Conservation (phyloP, 2,888 invertebrate species). For the Sepioteuthis lessoniana region DNA sequence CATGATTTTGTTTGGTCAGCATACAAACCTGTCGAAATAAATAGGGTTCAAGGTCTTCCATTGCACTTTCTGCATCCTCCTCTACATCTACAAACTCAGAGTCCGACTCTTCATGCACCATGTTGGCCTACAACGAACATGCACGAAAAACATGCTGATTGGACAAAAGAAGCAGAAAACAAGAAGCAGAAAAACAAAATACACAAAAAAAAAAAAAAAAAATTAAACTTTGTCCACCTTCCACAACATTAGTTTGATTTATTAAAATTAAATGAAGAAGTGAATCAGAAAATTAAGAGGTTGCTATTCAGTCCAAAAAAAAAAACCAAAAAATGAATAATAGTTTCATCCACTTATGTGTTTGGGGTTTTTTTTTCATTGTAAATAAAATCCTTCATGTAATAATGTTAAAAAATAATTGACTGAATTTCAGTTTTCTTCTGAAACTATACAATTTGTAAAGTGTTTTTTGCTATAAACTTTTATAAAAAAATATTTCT, state of each 20-base stretch:
- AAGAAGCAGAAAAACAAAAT: not conserved
- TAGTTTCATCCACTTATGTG: no score
- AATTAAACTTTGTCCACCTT: not conserved
- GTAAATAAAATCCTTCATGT: no score
- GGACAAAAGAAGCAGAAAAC: not conserved
- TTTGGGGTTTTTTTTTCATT: no score
- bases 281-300: no score
- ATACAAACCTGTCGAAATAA: slow-evolving; percentile 48
- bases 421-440: no score
- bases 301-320: no score
- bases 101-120: slow-evolving; percentile 58
- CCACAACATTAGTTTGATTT: not conserved
- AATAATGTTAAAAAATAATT: no score
- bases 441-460: no score
- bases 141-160: not conserved
- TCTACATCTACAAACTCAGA: slow-evolving; percentile 75
- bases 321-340: no score
- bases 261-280: no score
- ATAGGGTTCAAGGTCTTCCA: slow-evolving; percentile 48
- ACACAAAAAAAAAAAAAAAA: not conserved
- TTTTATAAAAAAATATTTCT: no score
- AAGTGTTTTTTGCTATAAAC: no score
- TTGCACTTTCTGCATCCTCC: slow-evolving; percentile 70
- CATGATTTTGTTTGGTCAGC: not conserved
- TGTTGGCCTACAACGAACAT: not conserved